Conservation (phyloP, 2,888 invertebrate species). For the Euclidia mi region DNA sequence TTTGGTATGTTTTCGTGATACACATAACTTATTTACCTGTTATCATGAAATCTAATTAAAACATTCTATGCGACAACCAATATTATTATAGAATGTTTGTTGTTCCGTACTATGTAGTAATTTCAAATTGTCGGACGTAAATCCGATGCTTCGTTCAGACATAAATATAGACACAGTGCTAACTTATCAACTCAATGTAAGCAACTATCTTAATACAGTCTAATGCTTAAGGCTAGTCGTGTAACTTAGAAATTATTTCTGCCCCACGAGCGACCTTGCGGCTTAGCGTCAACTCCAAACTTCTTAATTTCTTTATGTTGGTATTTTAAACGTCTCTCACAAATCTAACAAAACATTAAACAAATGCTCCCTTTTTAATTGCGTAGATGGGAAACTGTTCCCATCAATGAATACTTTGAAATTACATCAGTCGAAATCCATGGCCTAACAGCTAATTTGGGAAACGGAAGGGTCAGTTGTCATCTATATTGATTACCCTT, state of each 20-base stretch:
- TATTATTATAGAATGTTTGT: no score
- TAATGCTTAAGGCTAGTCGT: constrained; percentile 10
- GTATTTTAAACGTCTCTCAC: constrained; percentile 29
- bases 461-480: constrained; percentile 25
- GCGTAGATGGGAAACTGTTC: constrained; percentile 10
- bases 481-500: constrained; percentile 30
- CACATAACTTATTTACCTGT: no score
- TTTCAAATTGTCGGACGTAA: no score
- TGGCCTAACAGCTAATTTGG: constrained; percentile 37
- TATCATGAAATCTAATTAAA: no score
- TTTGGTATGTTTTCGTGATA: no score
- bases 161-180: neutral
- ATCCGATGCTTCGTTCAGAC: neutral
- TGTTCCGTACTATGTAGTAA: no score
- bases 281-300: constrained; percentile 25
- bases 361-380: constrained; percentile 10
- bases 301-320: constrained; percentile 34
- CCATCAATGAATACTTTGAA: constrained; percentile 25
- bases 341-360: constrained; percentile 22
- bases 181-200: neutral
- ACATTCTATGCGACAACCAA: no score
- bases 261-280: constrained; percentile 26
- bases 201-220: constrained; percentile 24
- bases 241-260: constrained; percentile 41
- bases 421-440: constrained; percentile 28